phyloP scores from a whole-genome alignment of 2,797 vertebrate species.

The Poeciliopsis turneri region DNA sequence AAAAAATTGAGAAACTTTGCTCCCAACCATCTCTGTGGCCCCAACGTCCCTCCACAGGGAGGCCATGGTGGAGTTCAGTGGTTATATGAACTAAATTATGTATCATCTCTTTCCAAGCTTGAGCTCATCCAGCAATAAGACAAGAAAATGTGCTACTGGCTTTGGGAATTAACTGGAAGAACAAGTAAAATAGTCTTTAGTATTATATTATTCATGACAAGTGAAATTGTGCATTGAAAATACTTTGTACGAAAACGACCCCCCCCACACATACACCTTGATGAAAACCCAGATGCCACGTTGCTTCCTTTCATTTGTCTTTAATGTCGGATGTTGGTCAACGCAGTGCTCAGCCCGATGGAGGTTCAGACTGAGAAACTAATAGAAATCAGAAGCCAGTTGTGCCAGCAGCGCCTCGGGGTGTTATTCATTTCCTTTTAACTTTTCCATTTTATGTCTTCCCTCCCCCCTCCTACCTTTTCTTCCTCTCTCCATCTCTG shows the following conservation, averaged over 20 bases:
- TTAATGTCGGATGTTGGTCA: slow-evolving; percentile 54
- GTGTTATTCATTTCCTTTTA: slow-evolving; percentile 66
- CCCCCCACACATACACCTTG: slow-evolving; percentile 15
- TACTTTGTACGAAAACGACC: background rate
- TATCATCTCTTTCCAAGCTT: slow-evolving; percentile 36
- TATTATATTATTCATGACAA: slow-evolving; percentile 49
- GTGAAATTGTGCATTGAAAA: slow-evolving; percentile 32
- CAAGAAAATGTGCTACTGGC: slow-evolving; percentile 32
- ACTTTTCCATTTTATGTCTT: slow-evolving; percentile 41
- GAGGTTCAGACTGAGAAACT: slow-evolving; percentile 54
- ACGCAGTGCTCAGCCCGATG: slow-evolving; percentile 3
- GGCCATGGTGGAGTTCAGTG: slow-evolving; percentile 9
- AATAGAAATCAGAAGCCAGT: slow-evolving; percentile 64
- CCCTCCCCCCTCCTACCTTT: background rate
- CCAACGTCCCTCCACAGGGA: slow-evolving; percentile 4
- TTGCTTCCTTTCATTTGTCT: slow-evolving; percentile 47
- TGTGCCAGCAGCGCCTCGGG: slow-evolving; percentile 56
- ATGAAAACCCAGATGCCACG: slow-evolving; percentile 26
- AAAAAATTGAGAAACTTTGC: slow-evolving; percentile 21
- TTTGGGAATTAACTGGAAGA: slow-evolving; percentile 42
- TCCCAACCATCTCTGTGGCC: background rate
- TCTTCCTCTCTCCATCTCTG: slow-evolving; percentile 6
- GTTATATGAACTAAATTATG: slow-evolving; percentile 53
- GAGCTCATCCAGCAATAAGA: slow-evolving; percentile 30
- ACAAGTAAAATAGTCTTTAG: slow-evolving; percentile 25